Base-by-base conservation (phyloP, 2,888 invertebrate species). In the Melikaiella ostensackeni region DNA sequence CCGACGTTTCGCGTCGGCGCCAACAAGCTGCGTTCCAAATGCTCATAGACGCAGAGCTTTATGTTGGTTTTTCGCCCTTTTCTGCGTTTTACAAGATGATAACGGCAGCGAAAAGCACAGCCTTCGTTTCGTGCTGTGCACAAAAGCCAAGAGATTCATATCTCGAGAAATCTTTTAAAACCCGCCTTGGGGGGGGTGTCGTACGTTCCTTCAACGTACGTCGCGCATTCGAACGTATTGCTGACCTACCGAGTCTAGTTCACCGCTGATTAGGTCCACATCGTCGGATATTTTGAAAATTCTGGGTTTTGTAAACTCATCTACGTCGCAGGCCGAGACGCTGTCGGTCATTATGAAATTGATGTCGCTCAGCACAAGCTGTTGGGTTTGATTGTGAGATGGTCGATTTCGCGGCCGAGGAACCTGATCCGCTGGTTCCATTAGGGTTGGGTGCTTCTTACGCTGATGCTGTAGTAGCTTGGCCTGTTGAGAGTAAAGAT, bases 401-500 rank as follows among this genome's bases (percentile, higher is more conserved):
- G 88, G 86, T 38, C 91, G 90, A 82, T 88, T 90, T 9, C 91
- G 88, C 7, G 90, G 86, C 16, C 91, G 87, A 1, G 91, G 91
- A 50, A 91, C 83, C 81, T 91, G 89, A 84, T 91, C 91, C 21
- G 91, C 91, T 2, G 89, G 90, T 77, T 90, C 90, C 89, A 93
- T 89, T 63, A 92, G 82, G 64, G 92, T 92, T 0, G 93, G 91
- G 84, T 96, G 96, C 55, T 93, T 93, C 80, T 94, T 94, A 0
- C 96, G 92, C 85, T 95, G 94, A 88, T 96, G 96, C 86, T 95
- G 95, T 83, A 95, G 88, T 77, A 96, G 91, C 86, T 95, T 95
- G 61, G 95, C 94, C 87, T 92, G 70, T 6, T 50, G 80, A 13
- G 73, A 92, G 59, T 2, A 55, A 81, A 16, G 64, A 82, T 16